These are phyloP conservation scores for Poecilia gillii DNA, from an alignment of 2,797 vertebrate genomes.

Conservation along the genomic window DNA sequence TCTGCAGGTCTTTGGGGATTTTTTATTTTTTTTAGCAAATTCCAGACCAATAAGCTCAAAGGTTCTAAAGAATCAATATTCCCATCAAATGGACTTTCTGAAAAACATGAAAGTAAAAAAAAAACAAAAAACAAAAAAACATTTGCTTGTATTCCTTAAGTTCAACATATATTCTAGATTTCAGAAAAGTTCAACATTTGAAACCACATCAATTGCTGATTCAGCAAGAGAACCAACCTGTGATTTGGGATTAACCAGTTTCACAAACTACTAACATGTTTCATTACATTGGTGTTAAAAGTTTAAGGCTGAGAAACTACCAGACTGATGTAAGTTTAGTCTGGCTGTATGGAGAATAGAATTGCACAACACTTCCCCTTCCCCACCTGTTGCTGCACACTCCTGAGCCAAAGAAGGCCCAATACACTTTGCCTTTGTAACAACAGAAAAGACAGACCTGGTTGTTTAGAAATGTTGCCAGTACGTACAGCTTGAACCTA, in stretches of 20 bases:
- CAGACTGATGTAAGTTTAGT: neutral
- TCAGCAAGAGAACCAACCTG: neutral
- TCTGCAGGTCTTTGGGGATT: conserved; percentile 6
- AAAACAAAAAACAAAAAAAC: no score
- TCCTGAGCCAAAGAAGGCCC: neutral
- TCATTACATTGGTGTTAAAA: neutral
- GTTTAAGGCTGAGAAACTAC: conserved; percentile 1
- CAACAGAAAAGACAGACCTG: neutral
- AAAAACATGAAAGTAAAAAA: neutral
- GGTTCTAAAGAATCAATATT: neutral
- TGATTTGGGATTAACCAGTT: neutral
- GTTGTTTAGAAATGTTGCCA: neutral
- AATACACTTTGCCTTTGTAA: neutral
- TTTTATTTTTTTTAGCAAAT: neutral
- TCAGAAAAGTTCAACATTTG: neutral
- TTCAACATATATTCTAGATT: neutral
- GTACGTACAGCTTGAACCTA: neutral
- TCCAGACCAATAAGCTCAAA: neutral
- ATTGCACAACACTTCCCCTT: neutral
- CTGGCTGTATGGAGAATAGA: neutral
- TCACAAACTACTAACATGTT: neutral
- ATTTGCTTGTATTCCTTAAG: neutral
- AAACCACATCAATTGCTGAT: neutral
- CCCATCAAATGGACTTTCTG: neutral
- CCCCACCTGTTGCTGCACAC: neutral